Conservation (phyloP, 2,888 invertebrate species). For the Amorpha juglandis region DNA sequence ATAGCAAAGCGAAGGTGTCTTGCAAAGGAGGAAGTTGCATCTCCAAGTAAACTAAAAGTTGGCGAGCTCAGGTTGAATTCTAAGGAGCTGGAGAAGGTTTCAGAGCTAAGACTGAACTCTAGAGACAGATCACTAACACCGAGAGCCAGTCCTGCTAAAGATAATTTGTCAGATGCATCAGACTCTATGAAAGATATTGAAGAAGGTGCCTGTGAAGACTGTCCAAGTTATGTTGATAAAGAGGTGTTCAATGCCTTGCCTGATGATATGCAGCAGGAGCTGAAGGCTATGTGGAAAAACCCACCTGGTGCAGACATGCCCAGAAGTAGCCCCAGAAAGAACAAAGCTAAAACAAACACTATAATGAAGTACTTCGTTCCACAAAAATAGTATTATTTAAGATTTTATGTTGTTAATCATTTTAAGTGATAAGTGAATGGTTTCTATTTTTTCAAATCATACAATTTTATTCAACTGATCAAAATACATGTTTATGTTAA, state of each 20-base stretch:
- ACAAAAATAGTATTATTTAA: slow-evolving; percentile 85
- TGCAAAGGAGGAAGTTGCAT: slow-evolving; percentile 83
- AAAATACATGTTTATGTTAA: slow-evolving; percentile 83
- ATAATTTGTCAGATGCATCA: slow-evolving; percentile 69
- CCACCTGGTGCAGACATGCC: slow-evolving; percentile 71
- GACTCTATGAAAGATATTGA: slow-evolving; percentile 74
- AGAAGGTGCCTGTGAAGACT: slow-evolving; percentile 74
- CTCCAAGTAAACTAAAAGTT: slow-evolving; percentile 88
- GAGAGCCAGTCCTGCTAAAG: slow-evolving; percentile 76
- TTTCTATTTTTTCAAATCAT: slow-evolving; percentile 85
- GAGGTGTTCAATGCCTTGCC: slow-evolving; percentile 89
- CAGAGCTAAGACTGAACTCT: slow-evolving; percentile 75
- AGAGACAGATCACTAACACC: slow-evolving; percentile 76
- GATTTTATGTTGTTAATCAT: slow-evolving; percentile 79
- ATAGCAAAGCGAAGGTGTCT: slow-evolving; percentile 79
- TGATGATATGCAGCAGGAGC: slow-evolving; percentile 88
- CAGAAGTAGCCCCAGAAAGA: slow-evolving; percentile 76
- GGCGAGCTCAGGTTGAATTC: slow-evolving; percentile 87
- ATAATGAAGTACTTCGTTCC: slow-evolving; percentile 88
- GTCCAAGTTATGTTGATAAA: slow-evolving; percentile 87
- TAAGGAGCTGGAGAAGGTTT: slow-evolving; percentile 84
- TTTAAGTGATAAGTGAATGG: slow-evolving; percentile 83
- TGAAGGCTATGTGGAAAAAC: slow-evolving; percentile 87
- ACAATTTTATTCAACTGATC: slow-evolving; percentile 83
- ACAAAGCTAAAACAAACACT: slow-evolving; percentile 85